These are phyloP conservation scores for Bradypodion pumilum DNA, from an alignment of 2,797 vertebrate genomes.

Conservation along the genomic window DNA sequence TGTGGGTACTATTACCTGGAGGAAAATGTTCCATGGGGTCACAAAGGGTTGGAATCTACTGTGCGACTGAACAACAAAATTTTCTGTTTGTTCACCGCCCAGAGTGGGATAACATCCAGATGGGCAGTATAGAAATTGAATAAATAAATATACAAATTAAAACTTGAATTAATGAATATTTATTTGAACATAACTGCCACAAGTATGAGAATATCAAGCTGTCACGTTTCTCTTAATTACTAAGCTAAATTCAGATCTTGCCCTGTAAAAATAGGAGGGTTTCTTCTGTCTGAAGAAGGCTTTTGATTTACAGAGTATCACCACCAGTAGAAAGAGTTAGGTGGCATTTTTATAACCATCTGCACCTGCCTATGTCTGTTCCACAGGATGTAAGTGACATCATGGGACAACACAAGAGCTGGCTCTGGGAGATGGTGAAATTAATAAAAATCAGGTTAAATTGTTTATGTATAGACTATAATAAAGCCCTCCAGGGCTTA, in stretches of 20 bases:
- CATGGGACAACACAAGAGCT: background rate
- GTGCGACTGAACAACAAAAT: too few relatives aligned
- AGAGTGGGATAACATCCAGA: too few relatives aligned
- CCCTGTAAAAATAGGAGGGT: background rate
- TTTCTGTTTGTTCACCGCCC: too few relatives aligned
- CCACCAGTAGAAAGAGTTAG: background rate
- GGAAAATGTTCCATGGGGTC: too few relatives aligned
- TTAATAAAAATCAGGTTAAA: background rate
- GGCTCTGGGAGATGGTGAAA: background rate
- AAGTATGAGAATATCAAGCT: background rate
- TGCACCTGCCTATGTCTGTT: background rate
- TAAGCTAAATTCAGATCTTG: background rate
- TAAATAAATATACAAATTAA: background rate
- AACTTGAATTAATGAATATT: background rate
- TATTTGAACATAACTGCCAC: background rate
- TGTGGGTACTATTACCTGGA: too few relatives aligned
- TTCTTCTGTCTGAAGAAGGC: background rate
- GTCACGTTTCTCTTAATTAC: background rate
- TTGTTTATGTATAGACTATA: background rate
- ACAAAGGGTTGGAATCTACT: too few relatives aligned
- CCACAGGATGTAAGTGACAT: background rate
- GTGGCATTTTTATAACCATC: background rate
- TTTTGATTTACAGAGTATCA: background rate
- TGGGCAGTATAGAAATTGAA: too few relatives aligned
- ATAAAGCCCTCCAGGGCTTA: background rate